Conservation (phyloP, 1,140 invertebrate genomes). For the Tetranychus urticae region DNA sequence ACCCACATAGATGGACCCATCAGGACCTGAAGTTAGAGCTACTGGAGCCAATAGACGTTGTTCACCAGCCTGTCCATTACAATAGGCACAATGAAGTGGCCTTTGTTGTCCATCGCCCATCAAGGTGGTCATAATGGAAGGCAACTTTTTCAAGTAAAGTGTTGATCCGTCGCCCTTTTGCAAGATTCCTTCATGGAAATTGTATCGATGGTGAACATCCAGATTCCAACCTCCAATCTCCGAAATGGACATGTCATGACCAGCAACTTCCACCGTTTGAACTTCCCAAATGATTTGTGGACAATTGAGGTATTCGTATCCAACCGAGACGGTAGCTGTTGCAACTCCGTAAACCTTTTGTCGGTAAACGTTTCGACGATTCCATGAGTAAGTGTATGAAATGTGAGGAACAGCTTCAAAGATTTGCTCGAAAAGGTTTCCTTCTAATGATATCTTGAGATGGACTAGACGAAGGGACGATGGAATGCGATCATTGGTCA, state of each 20-base stretch:
- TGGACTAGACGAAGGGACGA: conserved; percentile 16
- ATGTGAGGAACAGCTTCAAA: conserved; percentile 27
- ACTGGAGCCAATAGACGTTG: conserved; percentile 64
- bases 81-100: conserved; percentile 42
- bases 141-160: conserved; percentile 64
- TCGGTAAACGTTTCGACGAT: conserved; percentile 26
- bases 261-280: conserved; percentile 68
- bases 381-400: conserved; percentile 27
- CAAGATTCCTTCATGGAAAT: conserved; percentile 81
- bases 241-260: conserved; percentile 85
- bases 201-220: conserved; percentile 93
- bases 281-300: conserved; percentile 67
- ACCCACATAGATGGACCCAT: conserved; percentile 86
- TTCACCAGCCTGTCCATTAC: conserved; percentile 44
- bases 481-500: conserved; percentile 26
- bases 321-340: conserved; percentile 45
- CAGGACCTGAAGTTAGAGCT: conserved; percentile 69
- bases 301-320: conserved; percentile 79
- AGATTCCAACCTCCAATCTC: conserved; percentile 92
- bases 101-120: conserved; percentile 75
- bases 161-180: conserved; percentile 87
- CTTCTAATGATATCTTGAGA: conserved; percentile 23
- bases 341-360: conserved; percentile 54
- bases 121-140: conserved; percentile 50
- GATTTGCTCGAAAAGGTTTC: conserved; percentile 21